Evolutionary conservation across 2,797 vertebrate genomes (phyloP).

Genomic region (Crocidura indochinensis): DNA sequence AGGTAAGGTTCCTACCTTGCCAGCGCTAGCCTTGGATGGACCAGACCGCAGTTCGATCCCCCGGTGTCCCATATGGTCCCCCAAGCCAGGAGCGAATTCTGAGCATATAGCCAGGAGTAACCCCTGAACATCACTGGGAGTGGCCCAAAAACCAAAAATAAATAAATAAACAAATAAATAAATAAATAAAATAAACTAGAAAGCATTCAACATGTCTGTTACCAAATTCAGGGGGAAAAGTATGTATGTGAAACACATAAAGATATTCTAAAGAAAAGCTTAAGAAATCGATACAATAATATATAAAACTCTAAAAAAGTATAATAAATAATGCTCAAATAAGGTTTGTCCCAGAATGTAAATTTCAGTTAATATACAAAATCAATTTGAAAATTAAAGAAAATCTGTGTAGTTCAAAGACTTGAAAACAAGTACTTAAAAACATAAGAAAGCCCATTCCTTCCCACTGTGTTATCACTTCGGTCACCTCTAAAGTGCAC

Average conservation of each 20-base stretch:
- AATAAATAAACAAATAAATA: too few relatives aligned
- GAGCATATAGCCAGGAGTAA: too few relatives aligned
- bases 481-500: too few relatives aligned
- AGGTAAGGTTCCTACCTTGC: too few relatives aligned
- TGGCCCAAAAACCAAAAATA: too few relatives aligned
- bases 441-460: constrained; percentile 5
- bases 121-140: too few relatives aligned
- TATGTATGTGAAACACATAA: neutral
- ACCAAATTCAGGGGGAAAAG: constrained; percentile 34
- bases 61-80: too few relatives aligned
- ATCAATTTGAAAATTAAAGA: neutral
- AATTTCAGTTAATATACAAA: constrained; percentile 60
- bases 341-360: constrained; percentile 35
- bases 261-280: constrained; percentile 64
- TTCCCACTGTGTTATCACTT: neutral
- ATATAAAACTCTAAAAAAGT: neutral
- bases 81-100: too few relatives aligned
- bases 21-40: too few relatives aligned
- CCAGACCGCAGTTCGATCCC: too few relatives aligned
- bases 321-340: constrained; percentile 50
- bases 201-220: constrained; percentile 45
- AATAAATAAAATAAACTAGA: constrained; percentile 11
- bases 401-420: constrained; percentile 17
- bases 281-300: constrained; percentile 43
- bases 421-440: neutral